Percentiles rank a stretch among this genome's conserved stretches.
Conservation (phyloP, 2,113 vertebrate species). For the Poecile atricapillus region DNA sequence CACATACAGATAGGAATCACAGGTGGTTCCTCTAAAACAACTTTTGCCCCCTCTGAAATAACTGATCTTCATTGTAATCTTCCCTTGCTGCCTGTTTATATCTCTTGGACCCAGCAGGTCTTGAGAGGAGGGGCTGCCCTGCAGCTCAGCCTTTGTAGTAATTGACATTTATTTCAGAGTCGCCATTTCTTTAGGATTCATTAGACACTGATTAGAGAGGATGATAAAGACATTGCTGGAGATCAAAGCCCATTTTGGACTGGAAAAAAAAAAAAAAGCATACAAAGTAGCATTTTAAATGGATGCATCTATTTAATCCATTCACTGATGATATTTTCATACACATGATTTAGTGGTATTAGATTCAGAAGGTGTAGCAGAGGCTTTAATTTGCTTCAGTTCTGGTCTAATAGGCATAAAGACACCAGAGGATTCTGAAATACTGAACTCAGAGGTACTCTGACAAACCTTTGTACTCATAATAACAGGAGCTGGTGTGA, state of each 20-base stretch:
- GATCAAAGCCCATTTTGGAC: background rate
- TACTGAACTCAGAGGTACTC: constrained; percentile 22
- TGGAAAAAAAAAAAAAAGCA: background rate
- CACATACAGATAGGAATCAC: background rate
- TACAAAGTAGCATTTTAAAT: background rate
- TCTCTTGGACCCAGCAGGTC: background rate
- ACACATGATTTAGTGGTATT: background rate
- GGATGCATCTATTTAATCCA: background rate
- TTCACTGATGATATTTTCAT: background rate
- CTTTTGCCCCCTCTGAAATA: background rate
- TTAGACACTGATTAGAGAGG: background rate
- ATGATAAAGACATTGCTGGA: background rate
- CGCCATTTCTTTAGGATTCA: background rate
- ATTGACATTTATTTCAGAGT: background rate
- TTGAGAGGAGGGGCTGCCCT: background rate
- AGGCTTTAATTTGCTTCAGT: constrained; percentile 25
- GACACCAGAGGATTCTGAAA: constrained; percentile 28
- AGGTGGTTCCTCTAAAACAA: background rate
- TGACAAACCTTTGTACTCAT: constrained; percentile 48
- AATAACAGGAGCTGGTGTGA: constrained; percentile 31
- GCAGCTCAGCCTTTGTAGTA: background rate
- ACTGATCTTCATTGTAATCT: background rate
- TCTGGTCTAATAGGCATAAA: constrained; percentile 31
- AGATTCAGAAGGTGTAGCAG: background rate
- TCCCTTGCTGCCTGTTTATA: background rate